A percentile compares a stretch with the other conserved stretches of the same genome.
Conservation (phyloP, 1,140 invertebrate genomes). For the Pomphorhynchus laevis region DNA sequence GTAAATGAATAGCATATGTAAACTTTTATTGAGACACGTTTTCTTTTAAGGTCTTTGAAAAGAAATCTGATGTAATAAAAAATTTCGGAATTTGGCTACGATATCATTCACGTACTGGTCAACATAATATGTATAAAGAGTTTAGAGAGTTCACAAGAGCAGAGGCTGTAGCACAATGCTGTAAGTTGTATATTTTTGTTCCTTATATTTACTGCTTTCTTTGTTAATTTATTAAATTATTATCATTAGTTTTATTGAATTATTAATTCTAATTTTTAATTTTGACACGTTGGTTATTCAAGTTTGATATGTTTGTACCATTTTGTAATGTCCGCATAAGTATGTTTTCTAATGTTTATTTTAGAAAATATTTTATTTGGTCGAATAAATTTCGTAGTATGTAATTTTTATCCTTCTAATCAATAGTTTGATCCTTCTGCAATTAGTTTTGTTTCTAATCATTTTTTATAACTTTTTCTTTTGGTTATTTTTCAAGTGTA, state of each 20-base stretch:
- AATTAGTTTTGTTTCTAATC: no score
- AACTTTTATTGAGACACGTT: slow-evolving; percentile 1
- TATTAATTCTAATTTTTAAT: slow-evolving; percentile 1
- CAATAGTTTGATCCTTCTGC: no score
- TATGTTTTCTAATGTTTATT: slow-evolving; percentile 6
- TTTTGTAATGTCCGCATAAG: slow-evolving; percentile 1
- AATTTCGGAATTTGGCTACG: slow-evolving; percentile 96
- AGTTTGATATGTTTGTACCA: background rate
- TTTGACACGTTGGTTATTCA: background rate
- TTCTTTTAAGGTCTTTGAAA: slow-evolving; percentile 37
- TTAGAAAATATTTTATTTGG: background rate
- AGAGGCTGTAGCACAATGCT: slow-evolving; percentile 83
- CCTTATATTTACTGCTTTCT: background rate
- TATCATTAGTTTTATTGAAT: background rate
- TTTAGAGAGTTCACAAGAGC: slow-evolving; percentile 73
- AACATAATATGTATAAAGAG: slow-evolving; percentile 98
- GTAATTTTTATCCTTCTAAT: no score
- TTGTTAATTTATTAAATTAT: background rate
- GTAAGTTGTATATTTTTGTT: slow-evolving; percentile 17
- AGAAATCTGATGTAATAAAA: slow-evolving; percentile 61
- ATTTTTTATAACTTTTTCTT: no score
- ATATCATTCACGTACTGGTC: slow-evolving; percentile 69
- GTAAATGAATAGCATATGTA: slow-evolving; percentile 2
- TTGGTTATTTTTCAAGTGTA: no score
- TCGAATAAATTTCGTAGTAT: no score